Base-by-base conservation (phyloP, 2,888 invertebrate species). In the Phortica magna region DNA sequence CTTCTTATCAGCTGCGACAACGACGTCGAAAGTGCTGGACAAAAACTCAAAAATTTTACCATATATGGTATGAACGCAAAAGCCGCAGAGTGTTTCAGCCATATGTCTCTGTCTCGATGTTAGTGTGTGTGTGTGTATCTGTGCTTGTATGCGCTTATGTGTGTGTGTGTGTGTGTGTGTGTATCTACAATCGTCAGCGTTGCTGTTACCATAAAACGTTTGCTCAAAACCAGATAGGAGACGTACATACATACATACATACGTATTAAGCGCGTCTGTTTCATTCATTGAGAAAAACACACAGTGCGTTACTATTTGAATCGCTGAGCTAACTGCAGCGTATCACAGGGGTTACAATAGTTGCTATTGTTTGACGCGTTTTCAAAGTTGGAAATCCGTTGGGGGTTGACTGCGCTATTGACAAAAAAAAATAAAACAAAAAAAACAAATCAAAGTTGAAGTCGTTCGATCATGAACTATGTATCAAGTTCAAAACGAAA, bases 61-160 rank as follows among this genome's bases (percentile, higher is more conserved):
- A 92, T 91, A 91, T 91, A 91, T 92, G 91, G 91, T 87, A 90
- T 91, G 90, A 89, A 89, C 89, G 83, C 82, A 83, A 79, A 83
- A 77, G n/a, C 72, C 72, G 80, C 74, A 82, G 81, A 85, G 80
- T 83, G 87, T 84, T 81, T 83, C 79, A 80, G 84, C 86, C 86
- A 87, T 85, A 87, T 83, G 83, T 74, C 76, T 79, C 74, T 76
- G 59, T 73, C 48, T 67, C 73, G 74, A 76, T 81, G 82, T 80
- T 77, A 75, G 71, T 78, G 73, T 74, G 70, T 68, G 76, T 70
- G 75, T 31, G 67, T 61, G 70, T 59, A 79, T 82, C 75, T 82
- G 77, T 74, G 70, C 68, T 72, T 78, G 67, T 77, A 64, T 64
- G 59, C 48, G 67, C 22, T 72, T 71, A 61, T 80, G 78, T 80